phyloP scores from a whole-genome alignment of 2,797 vertebrate genomes.

The Scolopax rusticola region DNA sequence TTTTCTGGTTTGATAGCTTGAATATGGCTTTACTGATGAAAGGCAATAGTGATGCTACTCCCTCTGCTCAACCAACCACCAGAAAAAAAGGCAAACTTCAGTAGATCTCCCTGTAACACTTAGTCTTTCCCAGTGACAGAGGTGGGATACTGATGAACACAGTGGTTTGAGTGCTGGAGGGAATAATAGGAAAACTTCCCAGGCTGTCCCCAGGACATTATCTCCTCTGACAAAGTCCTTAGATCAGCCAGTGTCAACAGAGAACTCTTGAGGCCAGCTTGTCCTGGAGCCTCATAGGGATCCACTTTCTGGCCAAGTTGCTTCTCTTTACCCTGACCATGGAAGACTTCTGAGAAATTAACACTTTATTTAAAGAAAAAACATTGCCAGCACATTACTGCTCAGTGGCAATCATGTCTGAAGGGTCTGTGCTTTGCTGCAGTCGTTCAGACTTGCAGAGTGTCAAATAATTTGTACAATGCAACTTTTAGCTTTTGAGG shows the following conservation, averaged over 20 bases:
- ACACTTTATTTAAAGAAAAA: not conserved
- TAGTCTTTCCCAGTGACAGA: not conserved
- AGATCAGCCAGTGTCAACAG: not conserved
- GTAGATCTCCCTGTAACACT: not conserved
- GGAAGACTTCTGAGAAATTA: not conserved
- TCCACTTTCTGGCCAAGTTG: not conserved
- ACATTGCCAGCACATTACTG: not conserved
- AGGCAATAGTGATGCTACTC: not conserved
- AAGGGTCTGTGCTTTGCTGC: not conserved
- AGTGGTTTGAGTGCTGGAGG: not conserved
- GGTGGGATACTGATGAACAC: not conserved
- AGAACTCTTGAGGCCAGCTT: not conserved
- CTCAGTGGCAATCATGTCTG: not conserved
- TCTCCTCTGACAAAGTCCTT: not conserved
- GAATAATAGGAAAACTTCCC: not conserved
- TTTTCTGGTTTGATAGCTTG: not conserved
- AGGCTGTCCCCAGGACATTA: rapidly evolving
- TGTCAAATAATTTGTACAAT: not conserved
- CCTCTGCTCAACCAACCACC: not conserved
- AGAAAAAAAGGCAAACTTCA: not conserved
- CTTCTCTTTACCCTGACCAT: not conserved
- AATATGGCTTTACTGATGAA: not conserved
- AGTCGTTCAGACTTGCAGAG: not conserved
- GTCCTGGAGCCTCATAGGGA: not conserved
- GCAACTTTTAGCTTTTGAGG: not conserved